Evolutionary conservation across 2,797 vertebrate species (phyloP).

Genomic region (Eurystomus glaucurus): DNA sequence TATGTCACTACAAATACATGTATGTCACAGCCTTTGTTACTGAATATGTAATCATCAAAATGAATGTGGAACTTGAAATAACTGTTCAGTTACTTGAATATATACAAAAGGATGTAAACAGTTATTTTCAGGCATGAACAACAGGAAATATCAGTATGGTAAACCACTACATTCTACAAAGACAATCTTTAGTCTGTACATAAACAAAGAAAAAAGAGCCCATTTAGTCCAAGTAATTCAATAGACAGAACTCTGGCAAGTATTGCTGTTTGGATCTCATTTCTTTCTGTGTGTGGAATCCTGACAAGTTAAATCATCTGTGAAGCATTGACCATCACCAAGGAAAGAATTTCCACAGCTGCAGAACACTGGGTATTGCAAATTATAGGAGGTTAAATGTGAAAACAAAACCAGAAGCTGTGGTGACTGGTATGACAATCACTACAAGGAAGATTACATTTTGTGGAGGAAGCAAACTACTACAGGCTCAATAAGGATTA

Average conservation of each 20-base stretch:
- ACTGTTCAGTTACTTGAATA: not conserved
- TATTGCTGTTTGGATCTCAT: not conserved
- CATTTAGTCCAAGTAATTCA: not conserved
- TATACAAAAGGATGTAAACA: not conserved
- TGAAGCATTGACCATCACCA: not conserved
- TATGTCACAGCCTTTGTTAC: not conserved
- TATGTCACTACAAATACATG: not conserved
- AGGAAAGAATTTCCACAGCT: conserved; percentile 11
- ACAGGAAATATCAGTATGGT: not conserved
- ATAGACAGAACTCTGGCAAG: not conserved
- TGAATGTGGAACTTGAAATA: not conserved
- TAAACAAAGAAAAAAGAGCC: not conserved
- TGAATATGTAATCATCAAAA: not conserved
- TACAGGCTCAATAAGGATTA: not conserved
- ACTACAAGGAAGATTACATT: not conserved
- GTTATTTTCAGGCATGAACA: not conserved
- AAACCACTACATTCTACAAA: not conserved
- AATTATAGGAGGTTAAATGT: not conserved
- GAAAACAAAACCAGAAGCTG: not conserved
- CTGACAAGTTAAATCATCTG: conserved; percentile 2
- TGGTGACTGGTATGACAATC: not conserved
- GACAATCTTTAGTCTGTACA: not conserved
- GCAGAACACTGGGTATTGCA: not conserved
- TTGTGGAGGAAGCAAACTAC: not conserved
- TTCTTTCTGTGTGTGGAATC: not conserved